Base-by-base conservation (phyloP, 2,888 invertebrate species). In the Athalia rosae region DNA sequence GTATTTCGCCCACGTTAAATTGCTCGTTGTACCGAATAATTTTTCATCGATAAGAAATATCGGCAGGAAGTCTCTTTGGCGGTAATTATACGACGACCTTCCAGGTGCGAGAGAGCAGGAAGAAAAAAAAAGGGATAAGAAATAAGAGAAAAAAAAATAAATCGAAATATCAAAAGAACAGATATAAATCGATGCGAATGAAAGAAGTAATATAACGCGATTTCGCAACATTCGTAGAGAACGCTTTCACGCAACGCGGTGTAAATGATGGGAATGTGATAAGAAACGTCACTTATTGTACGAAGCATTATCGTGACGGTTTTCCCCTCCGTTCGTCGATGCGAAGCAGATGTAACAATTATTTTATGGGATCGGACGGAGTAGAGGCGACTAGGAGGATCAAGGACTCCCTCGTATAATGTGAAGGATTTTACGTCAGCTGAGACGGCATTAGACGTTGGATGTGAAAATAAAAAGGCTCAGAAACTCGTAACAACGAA, bases 1-100 rank as follows among this genome's bases (percentile, higher is more conserved):
- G 74, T 74, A 61, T 62, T 56, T 15, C 74, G 74, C 74, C 74
- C 74, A 74, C 74, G 71, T 56, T 71, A 56, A 11, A 53, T 61
- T 15, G 61, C 15, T 48, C 7, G 4, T 0, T 47, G 61, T 74
- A n/a, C 28, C 41, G 62, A 61, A 74, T 74, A 74, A 61, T 61
- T 74, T 74, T 47, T 61, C n/a, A 28, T 15, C 13, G 74, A 74
- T 62, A 74, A 74, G 48, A 43, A 47, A 64, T 11, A 15, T 50
- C 43, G 41, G 71, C 58, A 71, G 71, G 71, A 71, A 71, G 58
- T 71, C 58, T 56, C 28, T 45, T 71, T 45, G 71, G 71, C 71
- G 45, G 71, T 71, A 71, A 71, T 58, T 56, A 28, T 28, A 71
- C 15, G 71, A 67, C 67, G 9, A n/a, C 56, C 8, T 8, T 71